These are phyloP conservation scores for Aethes cnicana DNA, from an alignment of 2,888 invertebrate species.

Conservation along the genomic window DNA sequence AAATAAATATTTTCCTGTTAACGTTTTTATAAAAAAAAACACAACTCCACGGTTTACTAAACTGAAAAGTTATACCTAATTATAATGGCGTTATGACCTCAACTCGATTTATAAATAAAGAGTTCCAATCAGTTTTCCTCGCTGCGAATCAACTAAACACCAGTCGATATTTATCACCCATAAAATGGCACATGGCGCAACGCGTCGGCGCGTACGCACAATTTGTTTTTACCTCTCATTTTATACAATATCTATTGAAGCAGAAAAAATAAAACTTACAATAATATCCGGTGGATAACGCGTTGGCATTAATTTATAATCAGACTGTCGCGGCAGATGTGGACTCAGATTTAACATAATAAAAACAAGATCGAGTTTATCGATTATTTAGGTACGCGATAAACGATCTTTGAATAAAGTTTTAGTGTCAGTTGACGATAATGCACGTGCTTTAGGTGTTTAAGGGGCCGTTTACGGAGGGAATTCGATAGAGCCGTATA, in stretches of 20 bases:
- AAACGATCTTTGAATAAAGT: constrained; percentile 18
- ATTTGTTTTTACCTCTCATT: constrained; percentile 41
- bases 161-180: constrained; percentile 73
- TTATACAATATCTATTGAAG: constrained; percentile 40
- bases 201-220: constrained; percentile 45
- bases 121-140: constrained; percentile 47
- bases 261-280: constrained; percentile 55
- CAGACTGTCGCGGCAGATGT: constrained; percentile 65
- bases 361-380: constrained; percentile 41
- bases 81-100: constrained; percentile 50
- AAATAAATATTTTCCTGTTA: too few species aligned
- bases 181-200: constrained; percentile 60
- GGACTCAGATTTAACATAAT: constrained; percentile 52
- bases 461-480: constrained; percentile 42
- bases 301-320: constrained; percentile 59
- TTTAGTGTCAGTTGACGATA: constrained; percentile 18
- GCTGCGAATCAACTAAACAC: constrained; percentile 51
- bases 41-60: constrained; percentile 10
- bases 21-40: background rate
- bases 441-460: constrained; percentile 11
- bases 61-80: constrained; percentile 31
- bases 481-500: constrained; percentile 52
- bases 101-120: constrained; percentile 63
- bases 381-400: constrained; percentile 25
- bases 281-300: constrained; percentile 70